Conservation (phyloP, 2,888 invertebrate genomes). For the Neoascia interrupta region DNA sequence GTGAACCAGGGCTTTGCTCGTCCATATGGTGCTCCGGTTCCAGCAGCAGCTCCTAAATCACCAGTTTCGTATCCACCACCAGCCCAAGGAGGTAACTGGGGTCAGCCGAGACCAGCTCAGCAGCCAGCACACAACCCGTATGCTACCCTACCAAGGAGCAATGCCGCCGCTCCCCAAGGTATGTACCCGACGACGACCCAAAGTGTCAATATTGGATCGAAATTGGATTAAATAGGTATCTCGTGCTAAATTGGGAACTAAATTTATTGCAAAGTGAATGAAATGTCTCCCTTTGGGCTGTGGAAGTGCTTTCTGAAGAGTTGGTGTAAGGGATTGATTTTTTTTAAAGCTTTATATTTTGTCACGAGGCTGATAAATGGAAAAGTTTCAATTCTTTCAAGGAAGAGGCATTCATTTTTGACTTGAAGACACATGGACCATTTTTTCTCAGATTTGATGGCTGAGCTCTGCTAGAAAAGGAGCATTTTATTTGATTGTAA, state of each 20-base stretch:
- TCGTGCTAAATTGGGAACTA: constrained; percentile 62
- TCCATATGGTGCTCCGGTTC: constrained; percentile 76
- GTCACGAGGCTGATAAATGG: no score
- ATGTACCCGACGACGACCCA: constrained; percentile 72
- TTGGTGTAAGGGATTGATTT: neutral
- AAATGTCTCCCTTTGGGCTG: constrained; percentile 24
- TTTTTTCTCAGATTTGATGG: no score
- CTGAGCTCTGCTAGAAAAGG: no score
- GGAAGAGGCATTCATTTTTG: no score
- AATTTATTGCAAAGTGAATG: constrained; percentile 64
- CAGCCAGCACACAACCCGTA: constrained; percentile 75
- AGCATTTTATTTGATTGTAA: no score
- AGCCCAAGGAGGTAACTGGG: constrained; percentile 71
- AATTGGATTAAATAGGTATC: constrained; percentile 67
- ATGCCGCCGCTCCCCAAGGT: constrained; percentile 79
- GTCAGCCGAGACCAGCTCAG: constrained; percentile 68
- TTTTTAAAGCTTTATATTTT: neutral
- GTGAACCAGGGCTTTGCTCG: constrained; percentile 78
- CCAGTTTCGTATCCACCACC: constrained; percentile 78
- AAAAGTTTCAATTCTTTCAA: no score
- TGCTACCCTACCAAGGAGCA: constrained; percentile 78
- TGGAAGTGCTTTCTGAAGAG: neutral
- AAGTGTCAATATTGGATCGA: constrained; percentile 64
- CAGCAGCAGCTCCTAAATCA: constrained; percentile 76
- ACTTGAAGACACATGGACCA: no score